A percentile compares a stretch with the other conserved stretches of the same genome.
These are phyloP conservation scores for Caenorhabditis imperialis DNA, from an alignment of 2,888 invertebrate species.

Conservation along the genomic window DNA sequence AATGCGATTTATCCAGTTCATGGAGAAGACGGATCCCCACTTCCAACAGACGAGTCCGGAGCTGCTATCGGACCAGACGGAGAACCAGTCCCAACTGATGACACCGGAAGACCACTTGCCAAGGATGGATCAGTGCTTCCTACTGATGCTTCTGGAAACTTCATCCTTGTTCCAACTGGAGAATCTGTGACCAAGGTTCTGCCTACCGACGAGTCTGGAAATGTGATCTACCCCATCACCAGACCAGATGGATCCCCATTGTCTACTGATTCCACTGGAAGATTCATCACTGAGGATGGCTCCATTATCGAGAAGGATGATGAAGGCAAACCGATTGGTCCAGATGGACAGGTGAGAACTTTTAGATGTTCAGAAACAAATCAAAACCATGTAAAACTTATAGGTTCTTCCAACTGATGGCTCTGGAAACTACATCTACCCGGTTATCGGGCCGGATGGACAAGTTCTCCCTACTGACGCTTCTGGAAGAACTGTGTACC, in stretches of 20 bases:
- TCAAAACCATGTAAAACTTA: no score
- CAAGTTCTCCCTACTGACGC: slow-evolving; percentile 53
- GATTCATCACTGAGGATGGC: no score
- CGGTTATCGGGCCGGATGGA: slow-evolving; percentile 55
- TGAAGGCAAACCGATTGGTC: no score
- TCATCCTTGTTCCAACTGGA: slow-evolving; percentile 3
- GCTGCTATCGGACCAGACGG: slow-evolving; percentile 50
- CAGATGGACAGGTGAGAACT: no score
- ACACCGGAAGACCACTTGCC: slow-evolving; percentile 39
- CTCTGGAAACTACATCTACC: slow-evolving; percentile 60
- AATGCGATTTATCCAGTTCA: no score
- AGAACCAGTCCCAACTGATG: slow-evolving; percentile 53
- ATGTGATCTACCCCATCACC: no score
- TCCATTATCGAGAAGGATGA: no score
- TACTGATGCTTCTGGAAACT: slow-evolving; percentile 18
- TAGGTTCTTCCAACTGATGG: slow-evolving; percentile 55
- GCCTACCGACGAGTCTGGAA: no score
- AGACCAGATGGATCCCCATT: no score
- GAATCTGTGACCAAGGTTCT: no score
- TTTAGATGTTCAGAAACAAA: no score
- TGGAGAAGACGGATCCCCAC: slow-evolving; percentile 65
- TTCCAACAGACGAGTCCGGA: slow-evolving; percentile 60
- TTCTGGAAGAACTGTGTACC: slow-evolving; percentile 44
- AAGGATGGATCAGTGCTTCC: slow-evolving; percentile 51
- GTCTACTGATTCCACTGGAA: no score